Base-by-base conservation (phyloP, 1,140 invertebrate genomes). In the Melanaphis sacchari region DNA sequence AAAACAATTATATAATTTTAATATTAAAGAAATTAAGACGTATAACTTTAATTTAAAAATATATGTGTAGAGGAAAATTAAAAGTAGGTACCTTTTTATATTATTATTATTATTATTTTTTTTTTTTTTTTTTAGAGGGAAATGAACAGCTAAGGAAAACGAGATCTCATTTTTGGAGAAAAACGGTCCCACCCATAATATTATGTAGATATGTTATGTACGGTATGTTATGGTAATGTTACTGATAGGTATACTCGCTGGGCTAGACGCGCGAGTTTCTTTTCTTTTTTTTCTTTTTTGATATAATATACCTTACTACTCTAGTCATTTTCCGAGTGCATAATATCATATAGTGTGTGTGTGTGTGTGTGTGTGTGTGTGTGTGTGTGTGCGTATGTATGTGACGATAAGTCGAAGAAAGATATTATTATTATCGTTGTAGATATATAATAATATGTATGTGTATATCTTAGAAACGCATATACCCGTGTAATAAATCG, bases 391-490 rank as follows among this genome's bases (percentile, higher is more conserved):
- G 59, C n/a, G 31, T 31, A 1, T 76, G 59, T 76, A n/a, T n/a
- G n/a, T 76, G 59, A 76, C 59, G 59, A 76, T 76, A 76, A 76
- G 59, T 76, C 59, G 59, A 76, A 76, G 59, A n/a, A 76, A 76
- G 31, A 76, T 76, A 76, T 76, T 76, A 76, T 76, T 76, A 66
- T 66, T 66, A 76, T 66, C n/a, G n/a, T 76, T 76, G 59, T n/a
- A 76, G 31, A 18, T 76, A n/a, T 76, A 76, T 76, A n/a, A n/a
- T n/a, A 66, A n/a, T n/a, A 66, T 18, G 15, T n/a, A 31, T 66
- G 59, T n/a, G n/a, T 5, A 26, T 85, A 82, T 82, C 22, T 82
- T 82, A 38, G n/a, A 82, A 82, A 82, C 36, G 76, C 22, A n/a
- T 82, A 66, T 6, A 18, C 59, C 31, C 36, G 76, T 21, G 76